Evolutionary conservation across 2,888 invertebrate species (phyloP).

Genomic region (Coelinius sp.): DNA sequence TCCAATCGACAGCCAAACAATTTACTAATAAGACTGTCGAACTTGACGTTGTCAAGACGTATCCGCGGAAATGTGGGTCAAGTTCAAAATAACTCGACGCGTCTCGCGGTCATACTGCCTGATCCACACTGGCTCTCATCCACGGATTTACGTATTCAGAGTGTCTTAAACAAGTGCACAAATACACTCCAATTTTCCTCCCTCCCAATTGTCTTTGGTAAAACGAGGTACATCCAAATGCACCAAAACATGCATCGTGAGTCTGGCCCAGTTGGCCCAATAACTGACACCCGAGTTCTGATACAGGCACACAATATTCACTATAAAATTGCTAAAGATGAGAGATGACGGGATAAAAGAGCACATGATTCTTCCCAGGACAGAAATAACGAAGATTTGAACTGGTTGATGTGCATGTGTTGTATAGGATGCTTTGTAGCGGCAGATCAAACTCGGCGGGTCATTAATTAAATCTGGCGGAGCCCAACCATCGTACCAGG

Average conservation of each 20-base stretch:
- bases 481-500: slow-evolving; percentile 52
- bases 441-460: slow-evolving; percentile 69
- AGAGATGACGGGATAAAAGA: slow-evolving; percentile 24
- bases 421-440: slow-evolving; percentile 58
- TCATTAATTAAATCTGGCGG: slow-evolving; percentile 69
- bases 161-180: not conserved
- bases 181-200: not conserved
- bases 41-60: slow-evolving; percentile 38
- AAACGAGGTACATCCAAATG: slow-evolving; percentile 1
- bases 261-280: not conserved
- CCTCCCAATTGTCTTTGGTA: not conserved
- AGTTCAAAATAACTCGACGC: slow-evolving; percentile 60
- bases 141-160: slow-evolving; percentile 38
- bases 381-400: slow-evolving; percentile 29
- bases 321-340: slow-evolving; percentile 30
- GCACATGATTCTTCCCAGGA: slow-evolving; percentile 20
- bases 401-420: slow-evolving; percentile 21
- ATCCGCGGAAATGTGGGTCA: slow-evolving; percentile 55
- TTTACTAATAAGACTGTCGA: slow-evolving; percentile 40
- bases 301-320: not conserved
- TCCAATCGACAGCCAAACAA: not conserved
- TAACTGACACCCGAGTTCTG: not conserved
- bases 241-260: not conserved
- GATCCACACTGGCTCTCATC: slow-evolving; percentile 23
- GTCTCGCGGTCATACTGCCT: slow-evolving; percentile 40